Evolutionary conservation across 2,113 vertebrate species (phyloP).

Genomic region (Sander lucioperca): DNA sequence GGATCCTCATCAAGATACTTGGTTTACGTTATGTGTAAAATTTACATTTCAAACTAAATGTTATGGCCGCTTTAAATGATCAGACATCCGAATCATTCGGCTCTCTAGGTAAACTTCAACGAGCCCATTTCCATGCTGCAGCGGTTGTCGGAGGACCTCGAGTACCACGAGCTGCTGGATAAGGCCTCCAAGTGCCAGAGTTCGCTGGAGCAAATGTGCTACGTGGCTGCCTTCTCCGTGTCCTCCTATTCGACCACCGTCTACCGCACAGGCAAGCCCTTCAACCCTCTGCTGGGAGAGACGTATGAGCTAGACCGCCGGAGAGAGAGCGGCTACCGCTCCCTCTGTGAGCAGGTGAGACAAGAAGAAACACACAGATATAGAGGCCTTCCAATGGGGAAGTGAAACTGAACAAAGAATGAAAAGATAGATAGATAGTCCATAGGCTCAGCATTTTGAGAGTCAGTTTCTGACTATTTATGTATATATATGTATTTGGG

Average conservation of each 20-base stretch:
- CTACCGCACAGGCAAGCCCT: conserved; percentile 96
- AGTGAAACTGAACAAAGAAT: conserved; percentile 57
- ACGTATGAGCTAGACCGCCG: conserved; percentile 94
- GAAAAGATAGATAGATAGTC: too few species aligned
- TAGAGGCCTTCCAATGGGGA: conserved; percentile 80
- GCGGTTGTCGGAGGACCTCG: conserved; percentile 94
- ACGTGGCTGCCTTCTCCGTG: conserved; percentile 95
- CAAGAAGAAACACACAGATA: too few species aligned
- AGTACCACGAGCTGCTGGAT: conserved; percentile 94
- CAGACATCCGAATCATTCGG: background rate
- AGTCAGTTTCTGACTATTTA: background rate
- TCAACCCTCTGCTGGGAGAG: conserved; percentile 96
- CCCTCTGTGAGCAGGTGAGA: conserved; percentile 94
- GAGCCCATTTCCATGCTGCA: conserved; percentile 98
- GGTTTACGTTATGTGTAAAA: background rate
- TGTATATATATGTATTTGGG: rapidly evolving
- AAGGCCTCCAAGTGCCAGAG: conserved; percentile 90
- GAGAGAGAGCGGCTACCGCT: conserved; percentile 93
- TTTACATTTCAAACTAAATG: background rate
- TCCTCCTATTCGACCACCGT: conserved; percentile 98
- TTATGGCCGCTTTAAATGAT: background rate
- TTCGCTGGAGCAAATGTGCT: conserved; percentile 94
- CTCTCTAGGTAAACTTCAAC: conserved; percentile 93
- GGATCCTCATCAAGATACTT: background rate
- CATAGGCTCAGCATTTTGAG: conserved; percentile 18